Percentiles rank a stretch among this genome's conserved stretches.
Evolutionary conservation across 2,888 invertebrate genomes (phyloP).

Genomic region (Calameuta filiformis): DNA sequence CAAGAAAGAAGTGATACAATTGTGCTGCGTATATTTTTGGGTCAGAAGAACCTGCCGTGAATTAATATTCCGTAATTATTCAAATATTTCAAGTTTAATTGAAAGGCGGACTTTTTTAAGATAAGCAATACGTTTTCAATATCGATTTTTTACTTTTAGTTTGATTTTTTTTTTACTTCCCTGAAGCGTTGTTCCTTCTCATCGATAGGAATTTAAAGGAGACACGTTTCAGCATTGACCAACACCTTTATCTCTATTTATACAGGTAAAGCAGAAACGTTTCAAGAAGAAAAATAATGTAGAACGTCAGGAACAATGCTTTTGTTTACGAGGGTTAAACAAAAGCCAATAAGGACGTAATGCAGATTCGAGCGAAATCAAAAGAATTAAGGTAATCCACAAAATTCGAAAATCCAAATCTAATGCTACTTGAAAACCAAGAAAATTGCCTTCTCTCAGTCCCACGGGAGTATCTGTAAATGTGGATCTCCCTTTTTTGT

Average conservation of each 20-base stretch:
- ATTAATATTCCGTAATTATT: background rate
- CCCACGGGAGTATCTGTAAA: background rate
- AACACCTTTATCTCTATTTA: too few relatives aligned
- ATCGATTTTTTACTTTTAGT: background rate
- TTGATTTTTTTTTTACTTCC: background rate
- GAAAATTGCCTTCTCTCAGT: background rate
- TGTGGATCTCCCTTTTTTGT: background rate
- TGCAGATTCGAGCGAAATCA: background rate
- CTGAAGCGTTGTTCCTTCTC: background rate
- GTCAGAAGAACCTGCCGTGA: background rate
- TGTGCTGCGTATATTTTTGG: background rate
- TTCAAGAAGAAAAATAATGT: too few relatives aligned
- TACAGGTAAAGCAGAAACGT: background rate
- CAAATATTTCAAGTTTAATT: background rate
- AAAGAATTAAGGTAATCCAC: background rate
- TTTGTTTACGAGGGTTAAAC: background rate
- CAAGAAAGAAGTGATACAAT: background rate
- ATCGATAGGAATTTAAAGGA: background rate
- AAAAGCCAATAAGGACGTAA: background rate
- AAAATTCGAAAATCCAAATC: background rate
- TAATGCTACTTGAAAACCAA: background rate
- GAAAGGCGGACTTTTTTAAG: background rate
- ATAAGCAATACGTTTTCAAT: background rate
- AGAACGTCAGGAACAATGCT: background rate
- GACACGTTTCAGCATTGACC: too few relatives aligned